Evolutionary conservation across 2,888 invertebrate genomes (phyloP).

Genomic region (Anoplius nigerrimus): DNA sequence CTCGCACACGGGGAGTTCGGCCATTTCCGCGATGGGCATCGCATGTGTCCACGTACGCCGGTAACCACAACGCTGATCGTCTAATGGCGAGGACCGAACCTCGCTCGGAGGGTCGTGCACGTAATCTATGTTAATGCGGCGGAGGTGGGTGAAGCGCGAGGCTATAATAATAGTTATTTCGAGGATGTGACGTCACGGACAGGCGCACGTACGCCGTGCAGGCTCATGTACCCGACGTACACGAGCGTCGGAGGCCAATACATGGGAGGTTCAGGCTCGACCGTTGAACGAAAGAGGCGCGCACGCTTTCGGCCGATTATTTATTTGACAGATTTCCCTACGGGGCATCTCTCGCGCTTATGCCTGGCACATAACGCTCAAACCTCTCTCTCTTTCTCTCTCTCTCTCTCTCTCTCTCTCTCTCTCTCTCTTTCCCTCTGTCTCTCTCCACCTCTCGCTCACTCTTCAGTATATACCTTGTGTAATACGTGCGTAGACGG

Average conservation of each 20-base stretch:
- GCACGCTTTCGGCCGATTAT: conserved; percentile 55
- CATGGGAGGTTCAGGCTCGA: no score
- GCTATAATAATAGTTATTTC: conserved; percentile 58
- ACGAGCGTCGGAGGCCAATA: no score
- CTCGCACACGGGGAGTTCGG: conserved; percentile 18
- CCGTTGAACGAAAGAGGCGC: neutral
- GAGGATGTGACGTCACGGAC: conserved; percentile 53
- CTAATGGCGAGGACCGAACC: conserved; percentile 30
- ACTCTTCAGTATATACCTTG: conserved; percentile 10
- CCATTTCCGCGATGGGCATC: conserved; percentile 11
- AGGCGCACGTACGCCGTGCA: conserved; percentile 26
- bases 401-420: neutral
- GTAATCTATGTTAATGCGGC: conserved; percentile 58
- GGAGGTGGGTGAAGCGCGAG: conserved; percentile 43
- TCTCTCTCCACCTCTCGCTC: no score
- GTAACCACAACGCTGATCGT: conserved; percentile 40
- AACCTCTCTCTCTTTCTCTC: neutral
- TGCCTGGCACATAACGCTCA: neutral
- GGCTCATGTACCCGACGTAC: neutral
- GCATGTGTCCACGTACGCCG: conserved; percentile 4
- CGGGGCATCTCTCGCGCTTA: conserved; percentile 5
- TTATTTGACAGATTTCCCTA: conserved; percentile 57
- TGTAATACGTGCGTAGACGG: conserved; percentile 18
- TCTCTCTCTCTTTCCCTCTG: no score
- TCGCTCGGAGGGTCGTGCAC: conserved; percentile 44